Evolutionary conservation across 2,113 vertebrate genomes (phyloP).

Genomic region (Eudyptes chrysolophus): DNA sequence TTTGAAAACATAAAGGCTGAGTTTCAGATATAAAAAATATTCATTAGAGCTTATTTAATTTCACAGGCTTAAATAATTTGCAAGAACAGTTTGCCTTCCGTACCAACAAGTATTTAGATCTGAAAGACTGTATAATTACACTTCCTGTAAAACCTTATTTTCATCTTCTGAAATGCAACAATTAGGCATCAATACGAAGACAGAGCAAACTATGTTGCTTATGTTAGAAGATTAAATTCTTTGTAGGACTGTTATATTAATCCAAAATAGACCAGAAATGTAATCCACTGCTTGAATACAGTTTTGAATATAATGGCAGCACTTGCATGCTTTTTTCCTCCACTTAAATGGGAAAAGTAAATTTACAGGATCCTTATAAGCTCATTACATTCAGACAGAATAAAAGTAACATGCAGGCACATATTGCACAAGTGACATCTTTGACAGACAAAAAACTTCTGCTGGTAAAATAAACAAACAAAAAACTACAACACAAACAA

Average conservation of each 20-base stretch:
- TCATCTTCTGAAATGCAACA: slow-evolving; percentile 39
- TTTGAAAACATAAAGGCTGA: not conserved
- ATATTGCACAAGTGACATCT: not conserved
- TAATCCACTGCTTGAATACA: not conserved
- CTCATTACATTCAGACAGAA: not conserved
- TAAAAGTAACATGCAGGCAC: not conserved
- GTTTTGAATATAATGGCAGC: not conserved
- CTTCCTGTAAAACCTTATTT: slow-evolving; percentile 21
- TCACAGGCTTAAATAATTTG: not conserved
- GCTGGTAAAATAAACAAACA: not conserved
- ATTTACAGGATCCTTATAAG: not conserved
- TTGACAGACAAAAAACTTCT: not conserved
- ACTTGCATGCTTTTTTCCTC: not conserved
- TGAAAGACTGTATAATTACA: not conserved
- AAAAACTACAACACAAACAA: not conserved
- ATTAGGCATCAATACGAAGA: slow-evolving; percentile 21
- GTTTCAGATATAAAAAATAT: not conserved
- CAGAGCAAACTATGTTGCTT: not conserved
- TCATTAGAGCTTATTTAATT: not conserved
- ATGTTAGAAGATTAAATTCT: slow-evolving; percentile 35
- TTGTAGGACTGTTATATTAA: not conserved
- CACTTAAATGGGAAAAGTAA: not conserved
- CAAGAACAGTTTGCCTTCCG: not conserved
- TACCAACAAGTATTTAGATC: not conserved
- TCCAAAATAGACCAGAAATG: slow-evolving; percentile 19